Percentiles rank a stretch among this genome's conserved stretches.
These are phyloP conservation scores for Serranus cabrilla DNA, from an alignment of 2,797 vertebrate genomes.

Conservation along the genomic window DNA sequence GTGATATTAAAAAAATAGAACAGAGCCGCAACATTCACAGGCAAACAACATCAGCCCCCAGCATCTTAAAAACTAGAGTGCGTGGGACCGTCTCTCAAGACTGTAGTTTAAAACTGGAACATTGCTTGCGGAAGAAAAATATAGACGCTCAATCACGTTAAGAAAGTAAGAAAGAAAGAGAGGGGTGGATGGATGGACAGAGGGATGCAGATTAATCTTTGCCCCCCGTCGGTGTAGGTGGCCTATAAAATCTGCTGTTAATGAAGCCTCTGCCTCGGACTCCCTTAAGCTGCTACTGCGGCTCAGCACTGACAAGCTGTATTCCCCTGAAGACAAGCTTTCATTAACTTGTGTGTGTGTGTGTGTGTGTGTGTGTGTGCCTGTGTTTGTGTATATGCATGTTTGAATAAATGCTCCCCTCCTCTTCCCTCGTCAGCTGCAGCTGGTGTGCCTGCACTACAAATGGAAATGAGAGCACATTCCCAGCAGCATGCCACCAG, in stretches of 20 bases:
- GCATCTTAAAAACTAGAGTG: constrained; percentile 2
- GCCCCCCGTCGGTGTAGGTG: constrained; percentile 68
- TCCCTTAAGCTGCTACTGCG: constrained; percentile 78
- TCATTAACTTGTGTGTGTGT: constrained; percentile 80
- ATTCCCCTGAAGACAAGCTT: constrained; percentile 87
- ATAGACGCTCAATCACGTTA: constrained; percentile 6
- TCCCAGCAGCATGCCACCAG: constrained; percentile 26
- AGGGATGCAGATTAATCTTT: constrained; percentile 74
- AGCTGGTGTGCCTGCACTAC: constrained; percentile 73
- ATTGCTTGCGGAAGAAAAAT: constrained; percentile 18
- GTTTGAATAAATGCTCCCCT: constrained; percentile 27
- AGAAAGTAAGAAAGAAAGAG: constrained; percentile 9
- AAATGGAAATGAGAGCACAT: constrained; percentile 59
- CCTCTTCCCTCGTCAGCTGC: constrained; percentile 61
- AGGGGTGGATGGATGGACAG: constrained; percentile 33
- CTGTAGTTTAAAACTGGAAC: constrained; percentile 8
- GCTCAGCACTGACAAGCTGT: constrained; percentile 82
- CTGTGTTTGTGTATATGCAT: constrained; percentile 4
- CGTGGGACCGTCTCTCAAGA: background rate
- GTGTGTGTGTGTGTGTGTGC: constrained; percentile 22
- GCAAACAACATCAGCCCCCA: constrained; percentile 1
- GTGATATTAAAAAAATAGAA: background rate
- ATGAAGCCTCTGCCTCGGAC: constrained; percentile 76
- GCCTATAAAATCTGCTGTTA: constrained; percentile 79
- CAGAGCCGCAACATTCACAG: background rate